phyloP scores from a whole-genome alignment of 2,888 invertebrate species.

The Abrostola tripartita region DNA sequence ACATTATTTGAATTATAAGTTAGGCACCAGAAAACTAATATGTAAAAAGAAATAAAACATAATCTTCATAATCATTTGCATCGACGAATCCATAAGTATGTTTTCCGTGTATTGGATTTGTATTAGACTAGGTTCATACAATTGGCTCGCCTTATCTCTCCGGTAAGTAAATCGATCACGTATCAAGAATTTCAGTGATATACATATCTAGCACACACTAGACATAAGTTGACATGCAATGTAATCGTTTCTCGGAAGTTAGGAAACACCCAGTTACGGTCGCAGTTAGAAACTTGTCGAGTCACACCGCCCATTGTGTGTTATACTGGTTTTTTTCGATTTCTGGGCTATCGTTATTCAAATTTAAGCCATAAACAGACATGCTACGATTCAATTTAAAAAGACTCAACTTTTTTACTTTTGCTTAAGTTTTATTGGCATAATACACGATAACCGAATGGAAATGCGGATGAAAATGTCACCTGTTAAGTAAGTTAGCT shows the following conservation, averaged over 20 bases:
- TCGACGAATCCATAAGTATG: background rate
- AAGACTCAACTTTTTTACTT: background rate
- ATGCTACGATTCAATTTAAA: conserved; percentile 2
- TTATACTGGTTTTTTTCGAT: background rate
- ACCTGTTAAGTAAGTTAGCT: background rate
- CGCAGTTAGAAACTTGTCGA: background rate
- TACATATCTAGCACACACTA: conserved; percentile 15
- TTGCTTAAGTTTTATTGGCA: background rate
- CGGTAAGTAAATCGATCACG: conserved; percentile 3
- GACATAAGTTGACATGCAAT: conserved; percentile 8
- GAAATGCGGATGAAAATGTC: background rate
- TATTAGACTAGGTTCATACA: background rate
- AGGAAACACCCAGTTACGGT: conserved; percentile 12
- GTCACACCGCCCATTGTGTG: background rate
- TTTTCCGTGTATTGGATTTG: background rate
- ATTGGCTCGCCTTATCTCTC: background rate
- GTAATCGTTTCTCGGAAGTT: conserved; percentile 37
- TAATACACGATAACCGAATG: background rate
- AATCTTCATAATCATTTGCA: background rate
- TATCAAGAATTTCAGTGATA: conserved; percentile 12
- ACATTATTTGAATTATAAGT: too few species aligned
- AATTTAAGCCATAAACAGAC: background rate
- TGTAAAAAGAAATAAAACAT: background rate
- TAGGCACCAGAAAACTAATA: background rate
- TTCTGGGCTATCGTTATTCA: background rate